Conservation (phyloP, 2,113 vertebrate species). For the Etheostoma spectabile region DNA sequence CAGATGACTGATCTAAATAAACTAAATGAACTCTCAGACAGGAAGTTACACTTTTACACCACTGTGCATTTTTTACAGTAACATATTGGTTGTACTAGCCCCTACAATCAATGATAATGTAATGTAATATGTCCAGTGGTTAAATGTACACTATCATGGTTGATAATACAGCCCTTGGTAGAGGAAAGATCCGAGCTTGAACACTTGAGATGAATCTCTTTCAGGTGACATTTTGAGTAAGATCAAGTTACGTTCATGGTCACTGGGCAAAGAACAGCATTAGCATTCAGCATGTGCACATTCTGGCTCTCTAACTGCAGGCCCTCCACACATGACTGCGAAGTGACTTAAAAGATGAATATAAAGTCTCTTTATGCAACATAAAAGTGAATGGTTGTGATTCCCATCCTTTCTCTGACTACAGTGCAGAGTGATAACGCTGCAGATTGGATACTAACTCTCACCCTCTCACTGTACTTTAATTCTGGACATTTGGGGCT, state of each 20-base stretch:
- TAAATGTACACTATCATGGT: background rate
- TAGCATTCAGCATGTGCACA: slow-evolving; percentile 51
- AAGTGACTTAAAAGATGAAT: slow-evolving; percentile 41
- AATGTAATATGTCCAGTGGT: background rate
- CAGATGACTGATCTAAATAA: background rate
- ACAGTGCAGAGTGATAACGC: slow-evolving; percentile 63
- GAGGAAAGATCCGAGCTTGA: slow-evolving; percentile 1
- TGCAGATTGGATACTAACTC: slow-evolving; percentile 84
- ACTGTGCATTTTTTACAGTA: background rate
- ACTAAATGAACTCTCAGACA: background rate
- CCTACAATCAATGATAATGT: background rate
- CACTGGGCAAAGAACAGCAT: slow-evolving; percentile 46
- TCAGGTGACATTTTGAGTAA: slow-evolving; percentile 56
- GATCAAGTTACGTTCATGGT: slow-evolving; percentile 54
- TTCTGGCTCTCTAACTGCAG: slow-evolving; percentile 50
- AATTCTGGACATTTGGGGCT: slow-evolving; percentile 1
- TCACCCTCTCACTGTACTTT: slow-evolving; percentile 69
- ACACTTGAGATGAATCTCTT: slow-evolving; percentile 44
- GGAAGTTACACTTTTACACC: background rate
- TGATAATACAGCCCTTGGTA: slow-evolving; percentile 13
- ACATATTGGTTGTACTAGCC: background rate
- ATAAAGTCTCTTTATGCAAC: slow-evolving; percentile 31
- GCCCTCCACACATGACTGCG: slow-evolving; percentile 33
- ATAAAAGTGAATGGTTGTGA: slow-evolving; percentile 32
- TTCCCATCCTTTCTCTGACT: slow-evolving; percentile 51